Base-by-base conservation (phyloP, 2,888 invertebrate species). In the Brachyptera risi region DNA sequence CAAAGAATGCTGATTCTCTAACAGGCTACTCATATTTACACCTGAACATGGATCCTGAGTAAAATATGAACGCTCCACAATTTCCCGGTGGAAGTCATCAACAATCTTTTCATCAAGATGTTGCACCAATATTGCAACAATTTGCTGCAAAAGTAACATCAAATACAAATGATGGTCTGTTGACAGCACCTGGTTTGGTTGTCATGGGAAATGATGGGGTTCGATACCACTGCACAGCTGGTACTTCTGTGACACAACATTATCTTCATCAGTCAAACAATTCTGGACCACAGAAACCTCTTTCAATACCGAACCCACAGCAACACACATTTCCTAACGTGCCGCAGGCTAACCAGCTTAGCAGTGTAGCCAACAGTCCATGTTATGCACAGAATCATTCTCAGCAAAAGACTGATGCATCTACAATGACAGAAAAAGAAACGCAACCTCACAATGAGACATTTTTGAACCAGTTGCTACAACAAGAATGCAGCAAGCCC, bases 341-440 rank as follows among this genome's bases (percentile, higher is more conserved):
- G 21, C 19, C 44, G 3, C 44, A 15, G 21, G 44, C n/a, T n/a
- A n/a, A 19, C 7, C 5, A 17, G 11, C 2, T 11, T n/a, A 17
- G 11, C 19, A 19, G 11, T 3, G 21, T 19, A 3, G 11, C 44
- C 15, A 44, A 21, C 44, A 44, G 21, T 44, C 44, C 15, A 2
- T 44, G 19, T 4, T 44, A 19, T 4, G 19, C 44, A 44, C 44
- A 17, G 9, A 21, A 19, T 21, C 40, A 4, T 40, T 4, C 40
- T 9, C 40, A n/a, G 17, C 54, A 37, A 5, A 62, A 62, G 21
- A 44, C 58, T 13, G 62, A 62, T 47, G 62, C 62, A 7, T 51
- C 62, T 11, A 62, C 62, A 2, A 62, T 62, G 62, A 62, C 62
- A 17, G 61, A 61, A 37, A 61, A 58, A 17, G 62, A 62, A 47